phyloP scores from a whole-genome alignment of 2,888 invertebrate genomes.

The Ectemnius cavifrons region DNA sequence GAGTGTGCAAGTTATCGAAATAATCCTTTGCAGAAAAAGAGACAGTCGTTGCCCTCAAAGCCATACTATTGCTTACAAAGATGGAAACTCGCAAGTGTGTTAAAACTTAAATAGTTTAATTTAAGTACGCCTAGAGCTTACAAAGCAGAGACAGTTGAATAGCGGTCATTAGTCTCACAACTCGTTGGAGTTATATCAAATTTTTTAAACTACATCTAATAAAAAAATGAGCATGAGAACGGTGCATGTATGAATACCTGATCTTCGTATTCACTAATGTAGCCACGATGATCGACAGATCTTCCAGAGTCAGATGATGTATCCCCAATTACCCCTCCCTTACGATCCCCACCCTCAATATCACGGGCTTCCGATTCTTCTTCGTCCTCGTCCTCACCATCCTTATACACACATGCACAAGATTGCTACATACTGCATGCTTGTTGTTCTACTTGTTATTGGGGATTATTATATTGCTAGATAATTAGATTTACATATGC shows the following conservation, averaged over 20 bases:
- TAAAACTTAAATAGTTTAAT: neutral
- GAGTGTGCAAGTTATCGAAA: too few species aligned
- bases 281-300: slow-evolving; percentile 72
- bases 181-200: neutral
- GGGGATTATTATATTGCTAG: slow-evolving; percentile 24
- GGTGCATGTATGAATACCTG: slow-evolving; percentile 69
- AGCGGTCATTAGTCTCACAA: slow-evolving; percentile 1
- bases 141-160: neutral
- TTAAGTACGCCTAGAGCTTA: too few species aligned
- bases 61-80: slow-evolving; percentile 1
- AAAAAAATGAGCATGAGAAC: slow-evolving; percentile 41
- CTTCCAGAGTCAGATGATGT: slow-evolving; percentile 71
- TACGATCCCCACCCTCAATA: slow-evolving; percentile 70
- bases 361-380: slow-evolving; percentile 73
- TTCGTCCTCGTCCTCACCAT: slow-evolving; percentile 78
- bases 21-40: too few species aligned
- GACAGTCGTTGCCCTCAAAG: too few species aligned
- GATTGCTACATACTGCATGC: slow-evolving; percentile 74
- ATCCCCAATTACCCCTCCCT: slow-evolving; percentile 70
- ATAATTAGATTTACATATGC: slow-evolving; percentile 30
- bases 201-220: slow-evolving; percentile 6
- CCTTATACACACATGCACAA: slow-evolving; percentile 77
- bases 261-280: slow-evolving; percentile 72
- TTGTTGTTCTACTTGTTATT: slow-evolving; percentile 55
- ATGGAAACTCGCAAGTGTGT: slow-evolving; percentile 7